A percentile compares a stretch with the other conserved stretches of the same genome.
phyloP scores from a whole-genome alignment of 1,140 invertebrate species.

The Drosophila kikkawai region DNA sequence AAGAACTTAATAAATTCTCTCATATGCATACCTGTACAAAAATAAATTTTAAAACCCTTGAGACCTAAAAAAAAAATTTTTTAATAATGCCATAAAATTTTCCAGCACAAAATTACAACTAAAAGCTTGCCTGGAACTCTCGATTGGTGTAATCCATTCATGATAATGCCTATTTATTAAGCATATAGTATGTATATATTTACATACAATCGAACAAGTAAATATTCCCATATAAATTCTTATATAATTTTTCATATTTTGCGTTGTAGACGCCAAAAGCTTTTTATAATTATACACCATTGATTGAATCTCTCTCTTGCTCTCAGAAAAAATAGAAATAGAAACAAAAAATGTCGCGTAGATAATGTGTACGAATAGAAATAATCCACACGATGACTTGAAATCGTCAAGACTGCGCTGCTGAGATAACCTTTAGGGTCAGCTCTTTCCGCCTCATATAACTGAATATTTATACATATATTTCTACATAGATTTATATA shows the following conservation, averaged over 20 bases:
- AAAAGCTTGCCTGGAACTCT: not conserved
- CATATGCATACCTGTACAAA: not conserved
- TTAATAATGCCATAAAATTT: not conserved
- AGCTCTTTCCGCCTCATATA: conserved; percentile 7
- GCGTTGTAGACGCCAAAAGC: conserved; percentile 17
- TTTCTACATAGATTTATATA: not conserved
- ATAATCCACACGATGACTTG: conserved; percentile 22
- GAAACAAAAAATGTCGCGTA: conserved; percentile 7
- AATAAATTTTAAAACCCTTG: not conserved
- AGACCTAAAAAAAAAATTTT: not conserved
- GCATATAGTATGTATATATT: not conserved
- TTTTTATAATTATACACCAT: conserved; percentile 25
- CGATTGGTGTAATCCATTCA: not conserved
- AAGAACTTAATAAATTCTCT: not conserved
- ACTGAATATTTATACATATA: not conserved
- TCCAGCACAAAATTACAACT: not conserved
- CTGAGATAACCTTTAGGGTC: conserved; percentile 41
- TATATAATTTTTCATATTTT: conserved; percentile 8
- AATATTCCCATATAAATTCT: not conserved
- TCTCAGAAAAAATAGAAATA: conserved; percentile 3
- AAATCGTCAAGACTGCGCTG: conserved; percentile 36
- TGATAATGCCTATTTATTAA: conserved; percentile 2
- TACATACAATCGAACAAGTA: conserved; percentile 5
- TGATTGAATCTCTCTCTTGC: not conserved
- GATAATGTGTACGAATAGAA: conserved; percentile 27